Base-by-base conservation (phyloP, 2,888 invertebrate genomes). In the Catocala sponsa region DNA sequence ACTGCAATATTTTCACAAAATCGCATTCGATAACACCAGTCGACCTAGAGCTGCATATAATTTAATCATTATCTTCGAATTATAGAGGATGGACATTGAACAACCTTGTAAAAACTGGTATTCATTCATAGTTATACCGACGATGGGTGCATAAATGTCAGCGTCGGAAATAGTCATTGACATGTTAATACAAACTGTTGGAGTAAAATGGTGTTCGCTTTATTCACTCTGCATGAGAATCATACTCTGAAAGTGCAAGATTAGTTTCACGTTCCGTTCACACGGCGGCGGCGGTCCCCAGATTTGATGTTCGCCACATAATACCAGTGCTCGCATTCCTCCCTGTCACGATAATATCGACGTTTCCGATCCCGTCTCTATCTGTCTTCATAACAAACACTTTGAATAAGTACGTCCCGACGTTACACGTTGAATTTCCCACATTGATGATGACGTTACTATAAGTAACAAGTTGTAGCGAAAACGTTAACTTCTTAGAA, bases 381-480 rank as follows among this genome's bases (percentile, higher is more conserved):
- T 77, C 71, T 74, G 73, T 76, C 78, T 71, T 76, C 67, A 72
- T 72, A 75, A 75, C 74, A 76, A 81, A 79, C 76, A 76, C 68
- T 68, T 78, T 78, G 78, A 79, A 79, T 78, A n/a, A n/a, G n/a
- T n/a, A 78, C 70, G 72, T 72, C 69, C 71, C 72, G 68, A 72
- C 69, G 71, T 71, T 76, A 77, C 74, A 81, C 81, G 70, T 72
- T 70, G 70, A 77, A 79, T 78, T 80, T 73, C 71, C 63, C 66
- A 70, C 68, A 62, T 70, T 63, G 65, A 60, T 58, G 70, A 78
- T 71, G 76, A 74, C 70, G 69, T 70, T 76, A 70, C 53, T 51
- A 57, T 63, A 69, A 69, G 65, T 77, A 70, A 70, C 65, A 64
- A 69, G 65, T 55, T 72, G 62, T 64, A 70, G 65, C 68, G 65